phyloP scores from a whole-genome alignment of 2,797 vertebrate species.

The Poecile montanus region DNA sequence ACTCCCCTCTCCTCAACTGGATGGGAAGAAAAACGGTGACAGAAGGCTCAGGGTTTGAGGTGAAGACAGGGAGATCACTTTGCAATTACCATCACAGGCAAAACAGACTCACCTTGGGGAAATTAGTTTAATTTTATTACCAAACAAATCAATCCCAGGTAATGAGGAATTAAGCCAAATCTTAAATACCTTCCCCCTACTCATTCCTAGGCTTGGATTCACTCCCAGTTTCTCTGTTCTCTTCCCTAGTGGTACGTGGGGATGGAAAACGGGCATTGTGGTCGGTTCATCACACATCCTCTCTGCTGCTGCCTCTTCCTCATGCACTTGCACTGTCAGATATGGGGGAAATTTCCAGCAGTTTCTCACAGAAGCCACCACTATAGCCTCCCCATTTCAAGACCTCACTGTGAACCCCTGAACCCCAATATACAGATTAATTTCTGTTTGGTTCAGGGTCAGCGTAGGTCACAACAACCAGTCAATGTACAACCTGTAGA shows the following conservation, averaged over 20 bases:
- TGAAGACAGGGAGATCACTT: neutral
- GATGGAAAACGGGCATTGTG: neutral
- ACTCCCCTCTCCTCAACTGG: neutral
- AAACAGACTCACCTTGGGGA: neutral
- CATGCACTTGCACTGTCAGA: neutral
- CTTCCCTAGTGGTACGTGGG: rapidly evolving
- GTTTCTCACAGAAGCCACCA: neutral
- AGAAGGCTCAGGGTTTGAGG: neutral
- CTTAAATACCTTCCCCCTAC: neutral
- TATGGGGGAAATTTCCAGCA: neutral
- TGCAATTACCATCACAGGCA: neutral
- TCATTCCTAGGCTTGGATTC: neutral
- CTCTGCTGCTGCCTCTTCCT: neutral
- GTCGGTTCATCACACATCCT: neutral
- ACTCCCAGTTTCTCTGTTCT: neutral
- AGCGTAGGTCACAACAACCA: neutral
- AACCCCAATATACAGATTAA: neutral
- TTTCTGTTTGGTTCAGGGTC: neutral
- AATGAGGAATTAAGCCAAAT: neutral
- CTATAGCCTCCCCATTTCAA: neutral
- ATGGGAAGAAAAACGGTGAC: rapidly evolving
- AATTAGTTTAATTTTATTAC: neutral
- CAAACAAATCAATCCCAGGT: neutral
- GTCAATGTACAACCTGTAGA: neutral
- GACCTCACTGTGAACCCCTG: neutral